Conservation (phyloP, 2,888 invertebrate species). For the Pseudococcus longispinus region DNA sequence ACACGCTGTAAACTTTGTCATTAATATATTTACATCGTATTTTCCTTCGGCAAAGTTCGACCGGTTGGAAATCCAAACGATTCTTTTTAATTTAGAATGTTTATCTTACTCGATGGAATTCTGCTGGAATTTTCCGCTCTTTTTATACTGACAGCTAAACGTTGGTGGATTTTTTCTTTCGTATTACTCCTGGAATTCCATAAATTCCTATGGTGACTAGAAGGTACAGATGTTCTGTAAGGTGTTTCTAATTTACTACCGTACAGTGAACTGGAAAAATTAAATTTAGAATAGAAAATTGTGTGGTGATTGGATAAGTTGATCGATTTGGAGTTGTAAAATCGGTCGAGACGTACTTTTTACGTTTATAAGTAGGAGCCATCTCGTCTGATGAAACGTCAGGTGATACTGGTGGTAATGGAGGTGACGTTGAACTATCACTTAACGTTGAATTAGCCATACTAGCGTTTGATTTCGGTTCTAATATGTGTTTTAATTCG, state of each 20-base stretch:
- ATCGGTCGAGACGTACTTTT: slow-evolving; percentile 55
- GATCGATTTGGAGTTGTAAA: neutral
- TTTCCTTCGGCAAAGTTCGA: neutral
- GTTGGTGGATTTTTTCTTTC: slow-evolving; percentile 55
- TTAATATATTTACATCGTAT: slow-evolving; percentile 28
- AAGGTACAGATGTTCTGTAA: slow-evolving; percentile 46
- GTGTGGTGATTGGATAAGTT: neutral
- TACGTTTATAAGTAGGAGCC: slow-evolving; percentile 63
- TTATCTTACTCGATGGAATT: slow-evolving; percentile 58
- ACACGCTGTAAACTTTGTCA: neutral
- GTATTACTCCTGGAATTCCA: slow-evolving; percentile 49
- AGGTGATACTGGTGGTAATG: slow-evolving; percentile 78
- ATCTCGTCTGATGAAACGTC: slow-evolving; percentile 64
- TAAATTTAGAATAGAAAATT: neutral
- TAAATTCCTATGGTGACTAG: slow-evolving; percentile 52
- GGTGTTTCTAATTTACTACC: slow-evolving; percentile 57
- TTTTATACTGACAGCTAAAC: slow-evolving; percentile 54
- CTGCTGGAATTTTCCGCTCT: slow-evolving; percentile 53
- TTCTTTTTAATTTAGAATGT: slow-evolving; percentile 33
- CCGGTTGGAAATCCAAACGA: neutral
- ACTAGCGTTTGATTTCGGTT: slow-evolving; percentile 72
- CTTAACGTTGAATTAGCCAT: slow-evolving; percentile 69
- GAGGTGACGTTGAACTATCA: slow-evolving; percentile 78
- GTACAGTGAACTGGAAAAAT: slow-evolving; percentile 56
- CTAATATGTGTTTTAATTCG: slow-evolving; percentile 78